Evolutionary conservation across 2,888 invertebrate genomes (phyloP).

Genomic region (Leptura quadrifasciata): DNA sequence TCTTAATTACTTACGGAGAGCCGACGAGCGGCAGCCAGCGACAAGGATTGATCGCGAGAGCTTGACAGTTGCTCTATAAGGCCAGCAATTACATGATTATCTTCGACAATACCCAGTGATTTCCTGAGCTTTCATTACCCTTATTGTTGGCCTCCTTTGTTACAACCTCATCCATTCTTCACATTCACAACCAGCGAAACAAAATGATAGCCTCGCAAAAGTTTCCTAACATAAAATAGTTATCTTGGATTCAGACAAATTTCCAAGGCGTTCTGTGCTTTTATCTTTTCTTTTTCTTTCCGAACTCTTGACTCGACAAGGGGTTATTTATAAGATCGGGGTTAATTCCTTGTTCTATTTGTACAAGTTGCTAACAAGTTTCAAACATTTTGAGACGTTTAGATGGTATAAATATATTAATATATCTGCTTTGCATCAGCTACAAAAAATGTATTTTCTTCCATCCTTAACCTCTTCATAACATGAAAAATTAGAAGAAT

Average conservation of each 20-base stretch:
- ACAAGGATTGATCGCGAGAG: slow-evolving; percentile 73
- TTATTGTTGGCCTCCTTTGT: slow-evolving; percentile 71
- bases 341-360: slow-evolving; percentile 23
- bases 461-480: too few species aligned
- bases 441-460: too few species aligned
- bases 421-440: too few species aligned
- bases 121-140: slow-evolving; percentile 73
- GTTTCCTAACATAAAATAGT: slow-evolving; percentile 60
- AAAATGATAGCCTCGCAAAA: slow-evolving; percentile 71
- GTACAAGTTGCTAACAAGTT: slow-evolving; percentile 32
- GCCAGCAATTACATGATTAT: slow-evolving; percentile 71
- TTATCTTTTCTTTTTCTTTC: slow-evolving; percentile 64
- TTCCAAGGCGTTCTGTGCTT: slow-evolving; percentile 63
- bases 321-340: slow-evolving; percentile 56
- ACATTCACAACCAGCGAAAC: slow-evolving; percentile 62
- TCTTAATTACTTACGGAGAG: slow-evolving; percentile 51
- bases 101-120: slow-evolving; percentile 72
- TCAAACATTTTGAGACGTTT: neutral
- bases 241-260: slow-evolving; percentile 59
- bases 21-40: slow-evolving; percentile 21
- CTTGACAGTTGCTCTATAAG: slow-evolving; percentile 61
- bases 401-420: neutral
- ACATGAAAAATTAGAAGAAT: too few species aligned
- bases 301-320: slow-evolving; percentile 58
- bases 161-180: slow-evolving; percentile 67